Base-by-base conservation (phyloP, 30 jellyfish, hydroid and myxozoan genomes). In the Haliclystus octoradiatus region DNA sequence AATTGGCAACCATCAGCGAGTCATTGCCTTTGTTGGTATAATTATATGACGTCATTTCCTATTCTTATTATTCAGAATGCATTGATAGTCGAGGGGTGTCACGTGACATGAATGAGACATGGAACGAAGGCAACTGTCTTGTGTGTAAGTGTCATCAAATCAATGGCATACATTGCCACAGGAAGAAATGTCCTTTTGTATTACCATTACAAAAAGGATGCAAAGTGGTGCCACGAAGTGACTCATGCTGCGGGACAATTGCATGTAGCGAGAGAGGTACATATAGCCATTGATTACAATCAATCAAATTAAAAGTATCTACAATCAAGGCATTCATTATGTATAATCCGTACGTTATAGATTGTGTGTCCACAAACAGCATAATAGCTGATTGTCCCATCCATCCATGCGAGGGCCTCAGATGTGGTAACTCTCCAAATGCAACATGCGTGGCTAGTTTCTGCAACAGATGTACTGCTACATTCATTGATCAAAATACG, bases 231-330 rank as follows among this genome's bases (percentile, higher is more conserved):
- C 73, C 73, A 22, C 29, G 66, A 5, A 26, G 9, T 13, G 24
- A 25, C 31, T 26, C 52, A 5, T 64, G 73, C 73, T 64, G 73
- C 65, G 24, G 66, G 3, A 23, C 24, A 29, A 29, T 64, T 13
- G 29, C 22, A 19, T 64, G 73, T 29, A 29, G 5, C 23, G 27
- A 31, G n/a, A n/a, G 19, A 31, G 31, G 31, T 15, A 57, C 26
- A 15, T 5, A 12, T 4, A 7, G 26, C 23, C 26, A 40, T 9
- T 40, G 57, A 40, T 40, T 19, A 5, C n/a, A n/a, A n/a, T n/a
- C n/a, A n/a, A n/a, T n/a, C n/a, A n/a, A n/a, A n/a, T n/a, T n/a
- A n/a, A n/a, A n/a, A n/a, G n/a, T n/a, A n/a, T n/a, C n/a, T n/a
- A n/a, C n/a, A n/a, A n/a, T n/a, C n/a, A n/a, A n/a, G n/a, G n/a